Evolutionary conservation across 2,888 invertebrate species (phyloP).

Genomic region (Liodrosophila aerea): DNA sequence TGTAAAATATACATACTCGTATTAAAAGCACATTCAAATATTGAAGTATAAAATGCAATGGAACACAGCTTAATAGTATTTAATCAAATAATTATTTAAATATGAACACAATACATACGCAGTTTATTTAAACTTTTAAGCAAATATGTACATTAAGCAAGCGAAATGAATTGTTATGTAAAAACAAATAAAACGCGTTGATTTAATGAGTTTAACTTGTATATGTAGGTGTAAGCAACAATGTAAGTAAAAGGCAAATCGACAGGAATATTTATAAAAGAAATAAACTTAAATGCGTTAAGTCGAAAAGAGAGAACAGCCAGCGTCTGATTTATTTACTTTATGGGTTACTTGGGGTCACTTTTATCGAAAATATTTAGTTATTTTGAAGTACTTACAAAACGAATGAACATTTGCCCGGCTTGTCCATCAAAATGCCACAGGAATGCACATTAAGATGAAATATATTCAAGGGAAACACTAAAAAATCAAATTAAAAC

Average conservation of each 20-base stretch:
- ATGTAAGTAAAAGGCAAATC: constrained; percentile 65
- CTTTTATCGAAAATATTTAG: constrained; percentile 13
- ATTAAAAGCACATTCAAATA: constrained; percentile 14
- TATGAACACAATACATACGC: constrained; percentile 20
- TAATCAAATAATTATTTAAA: constrained; percentile 6
- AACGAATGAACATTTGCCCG: constrained; percentile 15
- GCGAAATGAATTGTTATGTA: constrained; percentile 46
- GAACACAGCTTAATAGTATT: constrained; percentile 36
- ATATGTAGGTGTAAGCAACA: constrained; percentile 49
- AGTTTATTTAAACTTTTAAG: constrained; percentile 28
- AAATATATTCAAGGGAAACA: constrained; percentile 43
- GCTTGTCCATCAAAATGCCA: constrained; percentile 42
- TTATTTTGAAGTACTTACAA: constrained; percentile 18
- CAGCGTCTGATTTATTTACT: not conserved
- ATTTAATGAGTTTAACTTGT: constrained; percentile 38
- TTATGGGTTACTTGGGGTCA: not conserved
- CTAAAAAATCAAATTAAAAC: constrained; percentile 71
- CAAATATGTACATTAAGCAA: constrained; percentile 39
- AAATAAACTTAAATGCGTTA: constrained; percentile 60
- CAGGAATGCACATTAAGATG: constrained; percentile 55
- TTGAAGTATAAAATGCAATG: constrained; percentile 5
- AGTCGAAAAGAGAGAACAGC: constrained; percentile 19
- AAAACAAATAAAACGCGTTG: constrained; percentile 35
- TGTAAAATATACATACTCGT: constrained; percentile 33
- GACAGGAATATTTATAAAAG: constrained; percentile 76